A percentile compares a stretch with the other conserved stretches of the same genome.
Evolutionary conservation across 2,113 vertebrate genomes (phyloP).

Genomic region (Anthoscopus minutus): DNA sequence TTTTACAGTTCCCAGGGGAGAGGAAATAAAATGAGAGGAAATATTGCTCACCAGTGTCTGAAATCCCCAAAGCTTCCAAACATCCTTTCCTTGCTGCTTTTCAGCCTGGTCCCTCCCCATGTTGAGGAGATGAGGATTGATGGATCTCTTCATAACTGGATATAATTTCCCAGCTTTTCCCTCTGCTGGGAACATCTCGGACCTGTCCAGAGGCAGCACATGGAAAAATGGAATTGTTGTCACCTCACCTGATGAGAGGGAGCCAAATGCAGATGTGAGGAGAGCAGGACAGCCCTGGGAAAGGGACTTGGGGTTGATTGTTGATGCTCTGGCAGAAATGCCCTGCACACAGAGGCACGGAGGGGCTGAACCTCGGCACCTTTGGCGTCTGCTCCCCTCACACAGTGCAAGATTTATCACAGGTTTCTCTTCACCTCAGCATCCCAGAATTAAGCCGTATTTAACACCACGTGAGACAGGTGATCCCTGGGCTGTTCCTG

Average conservation of each 20-base stretch:
- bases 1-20: background rate
- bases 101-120: background rate
- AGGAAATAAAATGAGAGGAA: background rate
- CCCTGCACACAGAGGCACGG: background rate
- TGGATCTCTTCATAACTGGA: background rate
- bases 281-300: background rate
- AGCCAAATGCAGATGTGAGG: background rate
- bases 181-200: background rate
- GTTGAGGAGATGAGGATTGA: background rate
- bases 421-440: background rate
- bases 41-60: background rate
- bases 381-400: fast-evolving
- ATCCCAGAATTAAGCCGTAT: fast-evolving
- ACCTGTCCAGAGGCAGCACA: background rate
- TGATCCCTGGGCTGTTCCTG: fast-evolving
- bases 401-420: background rate
- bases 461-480: fast-evolving
- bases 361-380: background rate
- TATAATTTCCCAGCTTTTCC: background rate
- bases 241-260: background rate
- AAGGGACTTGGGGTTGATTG: fast-evolving
- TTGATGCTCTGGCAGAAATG: background rate
- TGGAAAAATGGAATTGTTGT: background rate
- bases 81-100: background rate
- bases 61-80: background rate